These are phyloP conservation scores for Catharus ustulatus DNA, from an alignment of 2,797 vertebrate genomes.

Conservation along the genomic window DNA sequence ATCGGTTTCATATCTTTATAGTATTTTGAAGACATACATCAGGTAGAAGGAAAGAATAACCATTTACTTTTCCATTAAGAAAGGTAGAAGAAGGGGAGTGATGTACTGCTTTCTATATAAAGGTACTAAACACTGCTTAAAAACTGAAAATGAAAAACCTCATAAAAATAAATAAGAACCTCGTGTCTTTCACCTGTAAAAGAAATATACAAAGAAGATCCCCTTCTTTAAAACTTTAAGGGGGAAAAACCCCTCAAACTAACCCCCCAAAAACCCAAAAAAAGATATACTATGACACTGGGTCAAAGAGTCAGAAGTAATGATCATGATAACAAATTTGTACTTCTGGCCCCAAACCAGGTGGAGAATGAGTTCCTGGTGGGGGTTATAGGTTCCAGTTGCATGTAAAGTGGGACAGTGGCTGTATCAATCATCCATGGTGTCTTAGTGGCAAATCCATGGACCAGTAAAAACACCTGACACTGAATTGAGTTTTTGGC, in stretches of 20 bases:
- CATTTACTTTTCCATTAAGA: conserved; percentile 72
- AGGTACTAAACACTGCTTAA: not conserved
- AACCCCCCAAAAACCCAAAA: not conserved
- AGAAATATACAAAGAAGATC: not conserved
- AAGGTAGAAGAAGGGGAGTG: not conserved
- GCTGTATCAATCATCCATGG: conserved; percentile 24
- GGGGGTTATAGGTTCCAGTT: not conserved
- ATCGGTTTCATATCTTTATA: conserved; percentile 64
- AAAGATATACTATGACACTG: not conserved
- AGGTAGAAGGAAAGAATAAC: conserved; percentile 61
- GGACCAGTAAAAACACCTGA: conserved; percentile 30
- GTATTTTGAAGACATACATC: conserved; percentile 62
- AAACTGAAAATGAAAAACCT: conserved; percentile 8
- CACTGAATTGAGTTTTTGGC: conserved; percentile 37
- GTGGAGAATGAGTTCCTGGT: conserved; percentile 31
- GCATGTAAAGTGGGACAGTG: not conserved
- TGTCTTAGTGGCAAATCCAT: conserved; percentile 21
- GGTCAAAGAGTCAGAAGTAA: not conserved
- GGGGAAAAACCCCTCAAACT: not conserved
- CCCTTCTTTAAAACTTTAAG: not conserved
- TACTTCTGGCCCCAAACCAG: conserved; percentile 28
- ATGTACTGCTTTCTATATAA: conserved; percentile 23
- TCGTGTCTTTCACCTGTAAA: not conserved
- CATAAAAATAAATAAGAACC: conserved; percentile 40
- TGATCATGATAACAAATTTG: conserved; percentile 8